Conservation (phyloP, 2,888 invertebrate species). For the Clitarchus hookeri region DNA sequence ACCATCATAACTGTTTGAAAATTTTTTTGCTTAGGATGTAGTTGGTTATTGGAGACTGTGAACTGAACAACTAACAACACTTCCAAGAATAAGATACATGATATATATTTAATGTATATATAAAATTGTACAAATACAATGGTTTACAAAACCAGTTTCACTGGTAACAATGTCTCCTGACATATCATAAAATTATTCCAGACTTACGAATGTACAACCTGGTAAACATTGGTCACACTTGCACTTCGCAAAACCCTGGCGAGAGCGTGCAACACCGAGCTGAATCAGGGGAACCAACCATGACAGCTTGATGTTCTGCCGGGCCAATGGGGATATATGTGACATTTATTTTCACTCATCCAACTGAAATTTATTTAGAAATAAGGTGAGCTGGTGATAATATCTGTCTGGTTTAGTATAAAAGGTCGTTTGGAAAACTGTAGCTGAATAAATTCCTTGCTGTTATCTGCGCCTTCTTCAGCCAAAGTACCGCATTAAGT, state of each 20-base stretch:
- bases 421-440: too few species aligned
- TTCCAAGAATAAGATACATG: neutral
- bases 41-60: too few species aligned
- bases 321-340: neutral
- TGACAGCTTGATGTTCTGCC: too few species aligned
- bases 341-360: neutral
- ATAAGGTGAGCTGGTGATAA: neutral
- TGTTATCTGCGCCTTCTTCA: too few species aligned
- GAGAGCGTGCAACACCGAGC: neutral
- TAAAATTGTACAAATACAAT: conserved; percentile 10
- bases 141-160: conserved; percentile 9
- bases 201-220: neutral
- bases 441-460: too few species aligned
- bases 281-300: neutral
- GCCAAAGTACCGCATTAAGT: too few species aligned
- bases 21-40: too few species aligned
- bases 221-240: neutral
- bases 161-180: neutral
- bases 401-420: too few species aligned
- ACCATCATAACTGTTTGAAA: too few species aligned
- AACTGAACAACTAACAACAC: too few species aligned
- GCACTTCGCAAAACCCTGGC: neutral
- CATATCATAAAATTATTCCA: neutral
- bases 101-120: neutral
- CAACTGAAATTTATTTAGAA: neutral